These are phyloP conservation scores for Halesus radiatus DNA, from an alignment of 1,140 invertebrate species.

Conservation along the genomic window DNA sequence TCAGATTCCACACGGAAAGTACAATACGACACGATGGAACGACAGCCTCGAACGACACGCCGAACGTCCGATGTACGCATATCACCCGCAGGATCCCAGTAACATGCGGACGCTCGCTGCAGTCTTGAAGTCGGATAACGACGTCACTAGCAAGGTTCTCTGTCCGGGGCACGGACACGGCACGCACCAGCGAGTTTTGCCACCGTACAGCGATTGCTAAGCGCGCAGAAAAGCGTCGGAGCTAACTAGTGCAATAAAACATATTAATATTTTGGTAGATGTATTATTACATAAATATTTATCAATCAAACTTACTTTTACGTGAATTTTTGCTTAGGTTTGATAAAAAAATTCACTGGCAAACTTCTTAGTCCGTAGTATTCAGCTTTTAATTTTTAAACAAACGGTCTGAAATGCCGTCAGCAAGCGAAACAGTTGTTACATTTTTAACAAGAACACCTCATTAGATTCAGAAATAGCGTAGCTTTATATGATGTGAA, in stretches of 20 bases:
- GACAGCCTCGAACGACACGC: constrained; percentile 71
- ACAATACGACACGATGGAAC: constrained; percentile 71
- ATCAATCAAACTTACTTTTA: too few species aligned
- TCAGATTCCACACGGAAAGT: constrained; percentile 63
- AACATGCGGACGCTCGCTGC: constrained; percentile 79
- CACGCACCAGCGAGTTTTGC: constrained; percentile 70
- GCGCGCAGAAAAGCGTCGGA: neutral
- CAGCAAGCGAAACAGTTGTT: too few species aligned
- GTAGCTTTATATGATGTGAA: neutral
- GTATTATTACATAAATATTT: neutral
- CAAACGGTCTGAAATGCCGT: too few species aligned
- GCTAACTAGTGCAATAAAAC: constrained; percentile 21
- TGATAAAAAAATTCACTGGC: neutral
- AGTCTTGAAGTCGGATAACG: constrained; percentile 84
- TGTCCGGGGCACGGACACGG: constrained; percentile 69
- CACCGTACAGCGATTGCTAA: constrained; percentile 74
- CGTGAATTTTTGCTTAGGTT: neutral
- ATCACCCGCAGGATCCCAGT: constrained; percentile 67
- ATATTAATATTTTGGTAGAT: neutral
- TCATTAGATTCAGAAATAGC: too few species aligned
- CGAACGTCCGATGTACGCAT: constrained; percentile 67
- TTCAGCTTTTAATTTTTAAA: too few species aligned
- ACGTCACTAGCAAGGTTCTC: constrained; percentile 82
- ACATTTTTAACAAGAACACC: too few species aligned
- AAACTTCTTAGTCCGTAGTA: neutral